A percentile compares a stretch with the other conserved stretches of the same genome.
These are phyloP conservation scores for Elaphurus davidianus DNA, from an alignment of 2,113 vertebrate species.

Conservation along the genomic window DNA sequence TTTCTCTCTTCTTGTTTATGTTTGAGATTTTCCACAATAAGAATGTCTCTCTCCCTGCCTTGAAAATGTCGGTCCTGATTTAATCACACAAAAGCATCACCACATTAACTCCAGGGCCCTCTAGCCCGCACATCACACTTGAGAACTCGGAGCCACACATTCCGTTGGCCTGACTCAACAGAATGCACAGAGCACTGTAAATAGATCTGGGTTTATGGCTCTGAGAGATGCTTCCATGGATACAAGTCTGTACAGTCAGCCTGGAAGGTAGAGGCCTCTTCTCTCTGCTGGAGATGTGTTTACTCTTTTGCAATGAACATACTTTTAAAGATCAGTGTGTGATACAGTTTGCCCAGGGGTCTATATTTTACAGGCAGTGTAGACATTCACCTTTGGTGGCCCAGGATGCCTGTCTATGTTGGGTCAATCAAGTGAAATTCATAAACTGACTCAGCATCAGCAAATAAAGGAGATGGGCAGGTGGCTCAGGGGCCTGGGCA, in stretches of 20 bases:
- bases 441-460: neutral
- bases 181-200: rapidly evolving
- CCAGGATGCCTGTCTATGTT: rapidly evolving
- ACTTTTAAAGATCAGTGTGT: neutral
- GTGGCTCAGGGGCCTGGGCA: neutral
- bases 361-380: neutral
- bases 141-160: neutral
- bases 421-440: rapidly evolving
- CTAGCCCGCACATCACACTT: neutral
- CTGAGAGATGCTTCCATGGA: neutral
- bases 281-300: neutral
- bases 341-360: neutral
- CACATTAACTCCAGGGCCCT: too few relatives aligned
- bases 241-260: too few relatives aligned
- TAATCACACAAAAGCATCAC: neutral
- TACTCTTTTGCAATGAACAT: neutral
- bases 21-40: neutral
- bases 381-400: neutral
- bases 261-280: neutral
- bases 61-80: neutral
- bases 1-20: neutral
- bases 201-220: neutral
- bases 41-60: neutral
- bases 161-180: neutral
- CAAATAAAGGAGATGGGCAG: too few relatives aligned